Percentiles rank a stretch among this genome's conserved stretches.
Conservation (phyloP, 2,113 vertebrate species). For the Hystrix brachyura region DNA sequence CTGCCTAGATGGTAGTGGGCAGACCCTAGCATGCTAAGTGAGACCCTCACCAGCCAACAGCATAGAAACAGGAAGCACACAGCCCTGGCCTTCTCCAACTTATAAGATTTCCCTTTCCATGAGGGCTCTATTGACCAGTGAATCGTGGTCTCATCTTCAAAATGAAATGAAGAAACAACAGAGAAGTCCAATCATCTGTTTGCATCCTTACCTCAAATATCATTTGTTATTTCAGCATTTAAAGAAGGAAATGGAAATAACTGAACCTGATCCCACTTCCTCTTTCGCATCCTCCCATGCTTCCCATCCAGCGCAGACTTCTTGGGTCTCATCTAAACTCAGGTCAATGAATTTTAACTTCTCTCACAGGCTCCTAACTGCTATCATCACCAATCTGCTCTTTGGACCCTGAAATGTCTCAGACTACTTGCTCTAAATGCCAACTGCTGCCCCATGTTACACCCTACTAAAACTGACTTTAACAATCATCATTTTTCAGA, state of each 20-base stretch:
- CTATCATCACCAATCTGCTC: neutral
- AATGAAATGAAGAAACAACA: constrained; percentile 27
- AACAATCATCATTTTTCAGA: neutral
- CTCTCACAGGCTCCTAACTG: neutral
- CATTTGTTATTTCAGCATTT: neutral
- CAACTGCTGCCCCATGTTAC: neutral
- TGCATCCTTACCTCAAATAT: neutral
- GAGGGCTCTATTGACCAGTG: neutral
- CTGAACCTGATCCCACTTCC: neutral
- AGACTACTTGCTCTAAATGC: neutral
- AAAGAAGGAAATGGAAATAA: neutral
- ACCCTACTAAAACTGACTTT: neutral
- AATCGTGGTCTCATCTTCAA: neutral
- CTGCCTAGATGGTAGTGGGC: neutral
- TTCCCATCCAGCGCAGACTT: neutral
- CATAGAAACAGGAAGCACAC: neutral
- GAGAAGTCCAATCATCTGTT: neutral
- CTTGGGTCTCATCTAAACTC: neutral
- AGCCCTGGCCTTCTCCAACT: neutral
- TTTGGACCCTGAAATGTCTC: neutral
- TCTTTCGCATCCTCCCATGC: neutral
- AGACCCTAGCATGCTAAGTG: neutral
- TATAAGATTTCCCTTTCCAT: neutral
- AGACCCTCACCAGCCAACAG: neutral
- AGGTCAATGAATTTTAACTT: neutral